Conservation (phyloP, 2,797 vertebrate species). For the Graptemys geographica region DNA sequence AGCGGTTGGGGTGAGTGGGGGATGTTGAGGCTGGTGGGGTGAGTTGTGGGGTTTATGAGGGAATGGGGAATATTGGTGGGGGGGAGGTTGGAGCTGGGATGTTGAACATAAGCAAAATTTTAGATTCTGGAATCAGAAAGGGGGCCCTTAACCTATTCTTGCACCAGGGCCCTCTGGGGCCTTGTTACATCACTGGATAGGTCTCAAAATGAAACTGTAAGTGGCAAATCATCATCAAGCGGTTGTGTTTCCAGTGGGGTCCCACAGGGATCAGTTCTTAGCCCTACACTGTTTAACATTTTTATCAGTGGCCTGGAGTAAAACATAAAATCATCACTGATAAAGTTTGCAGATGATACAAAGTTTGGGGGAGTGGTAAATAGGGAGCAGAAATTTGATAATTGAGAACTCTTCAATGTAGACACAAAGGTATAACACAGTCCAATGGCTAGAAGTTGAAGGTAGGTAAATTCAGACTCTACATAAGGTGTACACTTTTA, state of each 20-base stretch:
- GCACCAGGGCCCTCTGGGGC: background rate
- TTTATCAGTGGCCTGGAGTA: background rate
- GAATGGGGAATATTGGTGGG: background rate
- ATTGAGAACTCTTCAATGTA: background rate
- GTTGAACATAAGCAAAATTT: background rate
- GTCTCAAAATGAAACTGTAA: background rate
- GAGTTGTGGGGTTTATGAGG: background rate
- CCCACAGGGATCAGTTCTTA: background rate
- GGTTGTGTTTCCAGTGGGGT: background rate
- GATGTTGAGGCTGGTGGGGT: background rate
- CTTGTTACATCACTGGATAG: background rate
- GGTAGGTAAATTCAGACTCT: background rate
- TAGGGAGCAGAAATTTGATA: background rate
- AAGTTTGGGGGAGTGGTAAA: rapidly evolving
- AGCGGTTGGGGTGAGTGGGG: background rate
- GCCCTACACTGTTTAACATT: background rate
- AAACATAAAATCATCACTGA: background rate
- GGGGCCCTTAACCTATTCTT: background rate
- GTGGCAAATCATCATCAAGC: background rate
- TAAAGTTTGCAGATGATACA: background rate
- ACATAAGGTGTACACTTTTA: background rate
- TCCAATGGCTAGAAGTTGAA: background rate
- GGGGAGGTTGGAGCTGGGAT: background rate
- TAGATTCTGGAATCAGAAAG: background rate
- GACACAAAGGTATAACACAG: background rate